Conservation (phyloP, 2,888 invertebrate species). For the Drosophila crucigera region DNA sequence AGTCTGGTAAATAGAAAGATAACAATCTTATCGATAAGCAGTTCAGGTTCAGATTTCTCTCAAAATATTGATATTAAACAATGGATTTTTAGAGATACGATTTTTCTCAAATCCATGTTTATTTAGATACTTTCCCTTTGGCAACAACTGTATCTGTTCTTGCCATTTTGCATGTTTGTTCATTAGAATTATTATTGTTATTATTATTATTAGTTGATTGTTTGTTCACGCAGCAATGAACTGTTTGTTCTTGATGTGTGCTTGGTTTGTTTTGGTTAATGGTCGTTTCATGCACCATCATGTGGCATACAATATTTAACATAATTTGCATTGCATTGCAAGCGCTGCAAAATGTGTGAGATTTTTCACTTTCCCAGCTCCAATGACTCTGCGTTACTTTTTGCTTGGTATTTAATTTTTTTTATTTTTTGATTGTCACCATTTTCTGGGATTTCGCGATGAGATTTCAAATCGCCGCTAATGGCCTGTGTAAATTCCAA, state of each 20-base stretch:
- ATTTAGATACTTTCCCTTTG: neutral
- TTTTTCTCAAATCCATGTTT: neutral
- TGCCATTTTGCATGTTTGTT: conserved; percentile 5
- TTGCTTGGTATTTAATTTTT: neutral
- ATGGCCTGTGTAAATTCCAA: conserved; percentile 35
- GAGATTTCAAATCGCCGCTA: conserved; percentile 43
- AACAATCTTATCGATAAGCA: neutral
- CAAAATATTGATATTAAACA: neutral
- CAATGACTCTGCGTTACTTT: conserved; percentile 47
- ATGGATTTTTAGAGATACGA: neutral
- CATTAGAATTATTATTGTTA: neutral
- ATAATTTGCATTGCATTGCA: conserved; percentile 46
- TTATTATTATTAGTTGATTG: neutral
- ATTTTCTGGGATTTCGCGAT: conserved; percentile 17
- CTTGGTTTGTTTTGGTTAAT: neutral
- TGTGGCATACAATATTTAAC: conserved; percentile 25
- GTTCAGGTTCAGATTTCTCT: neutral
- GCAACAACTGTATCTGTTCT: neutral
- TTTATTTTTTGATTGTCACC: conserved; percentile 20
- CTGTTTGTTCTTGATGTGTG: neutral
- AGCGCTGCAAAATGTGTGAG: conserved; percentile 48
- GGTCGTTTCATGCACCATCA: conserved; percentile 35
- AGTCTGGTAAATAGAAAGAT: neutral
- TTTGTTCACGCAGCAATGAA: neutral
- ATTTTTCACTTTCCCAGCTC: conserved; percentile 58